These are phyloP conservation scores for Drosophila subquinaria DNA, from an alignment of 2,888 invertebrate species.

Conservation along the genomic window DNA sequence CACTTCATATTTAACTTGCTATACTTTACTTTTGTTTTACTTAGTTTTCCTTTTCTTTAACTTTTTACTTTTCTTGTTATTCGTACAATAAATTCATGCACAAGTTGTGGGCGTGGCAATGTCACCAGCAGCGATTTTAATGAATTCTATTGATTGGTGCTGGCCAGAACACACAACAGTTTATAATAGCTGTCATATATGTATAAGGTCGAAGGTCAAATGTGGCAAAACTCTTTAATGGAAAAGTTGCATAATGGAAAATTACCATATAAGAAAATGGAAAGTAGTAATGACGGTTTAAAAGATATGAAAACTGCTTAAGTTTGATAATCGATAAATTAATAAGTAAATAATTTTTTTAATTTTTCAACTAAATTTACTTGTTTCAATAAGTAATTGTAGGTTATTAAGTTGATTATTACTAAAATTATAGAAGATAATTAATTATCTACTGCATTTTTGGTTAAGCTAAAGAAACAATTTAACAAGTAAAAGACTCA, in stretches of 20 bases:
- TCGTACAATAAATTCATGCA: constrained; percentile 36
- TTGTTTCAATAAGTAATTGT: too few relatives aligned
- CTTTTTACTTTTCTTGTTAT: constrained; percentile 23
- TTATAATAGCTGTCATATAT: constrained; percentile 38
- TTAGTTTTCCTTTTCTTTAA: constrained; percentile 12
- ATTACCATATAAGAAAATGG: constrained; percentile 4
- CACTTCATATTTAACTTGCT: constrained; percentile 74
- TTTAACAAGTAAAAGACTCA: not conserved
- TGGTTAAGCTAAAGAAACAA: not conserved
- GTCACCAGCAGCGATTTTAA: constrained; percentile 62
- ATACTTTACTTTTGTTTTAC: constrained; percentile 39
- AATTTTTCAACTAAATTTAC: too few relatives aligned
- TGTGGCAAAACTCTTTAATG: constrained; percentile 2
- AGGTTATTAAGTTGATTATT: too few relatives aligned
- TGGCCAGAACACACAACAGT: constrained; percentile 11
- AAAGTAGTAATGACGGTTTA: not conserved
- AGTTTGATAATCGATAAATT: not conserved
- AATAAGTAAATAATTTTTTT: not conserved
- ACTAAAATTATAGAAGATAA: not conserved
- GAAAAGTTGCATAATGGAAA: constrained; percentile 9
- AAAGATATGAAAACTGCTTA: not conserved
- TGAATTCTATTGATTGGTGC: constrained; percentile 72
- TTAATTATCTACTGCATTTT: not conserved
- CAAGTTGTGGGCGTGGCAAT: constrained; percentile 40
- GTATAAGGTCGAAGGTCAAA: constrained; percentile 41